These are phyloP conservation scores for Isotomurus palustris DNA, from an alignment of 2,888 invertebrate genomes.

Conservation along the genomic window DNA sequence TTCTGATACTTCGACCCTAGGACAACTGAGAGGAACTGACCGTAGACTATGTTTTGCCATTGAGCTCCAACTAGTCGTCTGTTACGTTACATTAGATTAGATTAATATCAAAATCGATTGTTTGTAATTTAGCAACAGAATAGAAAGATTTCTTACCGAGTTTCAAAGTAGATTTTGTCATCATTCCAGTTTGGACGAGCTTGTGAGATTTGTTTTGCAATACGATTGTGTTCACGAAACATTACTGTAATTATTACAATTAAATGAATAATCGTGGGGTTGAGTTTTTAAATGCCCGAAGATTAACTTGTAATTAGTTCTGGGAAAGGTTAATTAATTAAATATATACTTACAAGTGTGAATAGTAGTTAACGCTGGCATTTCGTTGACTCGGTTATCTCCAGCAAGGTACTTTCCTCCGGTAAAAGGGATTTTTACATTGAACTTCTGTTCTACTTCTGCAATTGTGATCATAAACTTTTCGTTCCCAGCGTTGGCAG, in stretches of 20 bases:
- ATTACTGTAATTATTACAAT: background rate
- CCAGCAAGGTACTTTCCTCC: constrained; percentile 28
- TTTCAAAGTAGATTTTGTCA: constrained; percentile 20
- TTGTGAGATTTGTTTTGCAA: constrained; percentile 18
- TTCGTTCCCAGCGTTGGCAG: background rate
- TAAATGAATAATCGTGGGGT: background rate
- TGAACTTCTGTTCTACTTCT: background rate
- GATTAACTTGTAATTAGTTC: too few species aligned
- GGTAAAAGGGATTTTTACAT: background rate
- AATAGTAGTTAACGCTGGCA: constrained; percentile 36
- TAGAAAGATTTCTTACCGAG: background rate
- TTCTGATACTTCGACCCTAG: constrained; percentile 12
- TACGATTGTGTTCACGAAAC: constrained; percentile 10
- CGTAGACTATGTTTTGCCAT: constrained; percentile 23
- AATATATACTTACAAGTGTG: constrained; percentile 30
- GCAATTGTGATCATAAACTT: background rate
- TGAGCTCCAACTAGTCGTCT: constrained; percentile 16
- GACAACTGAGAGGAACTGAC: constrained; percentile 18
- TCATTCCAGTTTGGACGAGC: constrained; percentile 13
- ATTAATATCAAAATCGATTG: background rate
- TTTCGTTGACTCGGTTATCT: constrained; percentile 39
- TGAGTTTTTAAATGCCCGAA: too few species aligned
- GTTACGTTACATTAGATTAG: background rate
- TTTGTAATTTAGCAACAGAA: too few species aligned
- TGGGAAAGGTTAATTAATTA: too few species aligned